These are phyloP conservation scores for Spizella passerina DNA, from an alignment of 2,797 vertebrate genomes.

Conservation along the genomic window DNA sequence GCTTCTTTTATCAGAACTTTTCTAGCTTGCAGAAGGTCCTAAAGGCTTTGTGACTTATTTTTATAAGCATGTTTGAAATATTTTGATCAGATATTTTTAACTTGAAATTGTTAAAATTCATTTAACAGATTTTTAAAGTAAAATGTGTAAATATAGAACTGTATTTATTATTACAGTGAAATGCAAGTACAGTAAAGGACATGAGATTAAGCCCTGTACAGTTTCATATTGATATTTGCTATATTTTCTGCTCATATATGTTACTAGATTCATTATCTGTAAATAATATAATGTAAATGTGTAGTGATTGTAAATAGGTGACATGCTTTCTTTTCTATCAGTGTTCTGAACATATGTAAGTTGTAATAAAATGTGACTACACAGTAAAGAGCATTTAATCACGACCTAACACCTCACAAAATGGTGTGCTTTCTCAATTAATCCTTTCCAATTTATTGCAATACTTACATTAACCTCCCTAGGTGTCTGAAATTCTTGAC, in stretches of 20 bases:
- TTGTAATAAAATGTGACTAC: constrained; percentile 84
- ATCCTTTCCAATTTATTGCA: background rate
- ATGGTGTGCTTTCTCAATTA: background rate
- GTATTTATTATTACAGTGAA: constrained; percentile 85
- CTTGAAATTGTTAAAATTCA: constrained; percentile 76
- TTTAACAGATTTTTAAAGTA: constrained; percentile 78
- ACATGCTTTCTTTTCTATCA: constrained; percentile 78
- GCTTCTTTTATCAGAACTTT: constrained; percentile 57
- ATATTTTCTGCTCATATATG: constrained; percentile 69
- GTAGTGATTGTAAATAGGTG: constrained; percentile 83
- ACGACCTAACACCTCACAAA: constrained; percentile 1
- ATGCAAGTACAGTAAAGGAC: constrained; percentile 68
- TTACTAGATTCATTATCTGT: constrained; percentile 75
- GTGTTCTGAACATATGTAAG: constrained; percentile 73
- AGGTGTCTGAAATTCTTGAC: background rate
- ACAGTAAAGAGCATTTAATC: constrained; percentile 51
- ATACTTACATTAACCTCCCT: background rate
- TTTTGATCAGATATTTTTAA: constrained; percentile 82
- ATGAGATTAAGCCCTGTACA: constrained; percentile 76
- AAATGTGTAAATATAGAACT: constrained; percentile 86
- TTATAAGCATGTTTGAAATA: constrained; percentile 80
- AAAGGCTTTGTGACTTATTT: constrained; percentile 77
- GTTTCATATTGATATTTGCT: constrained; percentile 73
- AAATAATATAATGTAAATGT: constrained; percentile 82
- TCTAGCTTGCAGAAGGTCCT: constrained; percentile 59